Conservation (phyloP, 2,888 invertebrate species). For the Metallyticus violacea region DNA sequence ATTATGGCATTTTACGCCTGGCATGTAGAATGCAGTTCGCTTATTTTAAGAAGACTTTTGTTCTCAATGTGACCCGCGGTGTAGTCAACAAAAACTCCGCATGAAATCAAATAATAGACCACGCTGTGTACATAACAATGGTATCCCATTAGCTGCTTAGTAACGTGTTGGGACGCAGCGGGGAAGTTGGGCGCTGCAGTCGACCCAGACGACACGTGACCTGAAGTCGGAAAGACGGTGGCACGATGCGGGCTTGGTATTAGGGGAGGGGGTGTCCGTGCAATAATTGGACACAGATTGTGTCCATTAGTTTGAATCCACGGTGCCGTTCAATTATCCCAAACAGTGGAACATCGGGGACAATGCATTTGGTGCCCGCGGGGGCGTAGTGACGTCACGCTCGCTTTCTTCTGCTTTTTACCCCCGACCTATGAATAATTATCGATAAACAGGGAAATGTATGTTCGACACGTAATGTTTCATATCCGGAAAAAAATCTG, state of each 20-base stretch:
- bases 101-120: not conserved
- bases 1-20: too few relatives aligned
- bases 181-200: slow-evolving; percentile 3
- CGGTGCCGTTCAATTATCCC: not conserved
- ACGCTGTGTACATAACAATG: not conserved
- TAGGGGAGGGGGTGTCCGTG: not conserved
- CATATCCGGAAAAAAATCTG: not conserved
- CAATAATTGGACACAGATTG: slow-evolving; percentile 16
- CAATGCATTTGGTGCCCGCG: not conserved
- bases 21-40: too few relatives aligned
- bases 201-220: not conserved
- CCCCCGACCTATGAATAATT: not conserved
- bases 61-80: too few relatives aligned
- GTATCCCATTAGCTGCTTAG: not conserved
- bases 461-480: not conserved
- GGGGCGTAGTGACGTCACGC: not conserved
- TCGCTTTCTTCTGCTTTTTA: not conserved
- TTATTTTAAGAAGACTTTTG: too few relatives aligned
- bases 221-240: not conserved
- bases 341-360: not conserved
- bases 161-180: slow-evolving; percentile 1
- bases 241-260: not conserved
- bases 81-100: not conserved
- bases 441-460: not conserved
- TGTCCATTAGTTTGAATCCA: slow-evolving; percentile 1